Percentiles rank a stretch among this genome's conserved stretches.
Evolutionary conservation across 2,113 vertebrate genomes (phyloP).

Genomic region (Cyphomyrus discorhynchus): DNA sequence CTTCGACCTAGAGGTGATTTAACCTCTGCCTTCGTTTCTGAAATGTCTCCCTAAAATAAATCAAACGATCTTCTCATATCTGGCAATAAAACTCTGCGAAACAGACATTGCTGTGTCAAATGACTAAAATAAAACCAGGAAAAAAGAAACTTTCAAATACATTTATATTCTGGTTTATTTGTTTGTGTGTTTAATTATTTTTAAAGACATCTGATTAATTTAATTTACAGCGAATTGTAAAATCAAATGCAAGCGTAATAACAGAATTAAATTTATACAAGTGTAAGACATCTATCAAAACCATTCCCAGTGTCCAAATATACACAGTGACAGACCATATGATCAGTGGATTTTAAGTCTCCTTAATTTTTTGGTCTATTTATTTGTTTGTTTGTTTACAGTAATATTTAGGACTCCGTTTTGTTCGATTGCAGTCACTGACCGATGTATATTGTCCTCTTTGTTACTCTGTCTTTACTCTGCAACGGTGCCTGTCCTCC

Average conservation of each 20-base stretch:
- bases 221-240: background rate
- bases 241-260: background rate
- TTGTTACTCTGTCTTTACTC: slow-evolving; percentile 98
- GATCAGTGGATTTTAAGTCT: background rate
- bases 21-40: slow-evolving; percentile 12
- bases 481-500: slow-evolving; percentile 93
- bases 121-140: background rate
- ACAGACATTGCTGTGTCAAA: background rate
- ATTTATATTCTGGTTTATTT: background rate
- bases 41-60: slow-evolving; percentile 53
- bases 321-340: background rate
- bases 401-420: background rate
- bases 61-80: slow-evolving; percentile 26
- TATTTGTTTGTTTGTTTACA: background rate
- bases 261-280: background rate
- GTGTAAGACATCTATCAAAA: background rate
- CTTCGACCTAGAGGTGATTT: slow-evolving; percentile 6
- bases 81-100: background rate
- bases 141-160: background rate
- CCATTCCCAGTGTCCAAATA: background rate
- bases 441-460: slow-evolving; percentile 87
- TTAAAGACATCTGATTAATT: background rate
- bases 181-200: background rate
- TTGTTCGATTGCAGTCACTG: slow-evolving; percentile 60
- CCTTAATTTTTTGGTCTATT: background rate